Conservation (phyloP, 1,140 invertebrate genomes). For the Protaetia brevitarsis region DNA sequence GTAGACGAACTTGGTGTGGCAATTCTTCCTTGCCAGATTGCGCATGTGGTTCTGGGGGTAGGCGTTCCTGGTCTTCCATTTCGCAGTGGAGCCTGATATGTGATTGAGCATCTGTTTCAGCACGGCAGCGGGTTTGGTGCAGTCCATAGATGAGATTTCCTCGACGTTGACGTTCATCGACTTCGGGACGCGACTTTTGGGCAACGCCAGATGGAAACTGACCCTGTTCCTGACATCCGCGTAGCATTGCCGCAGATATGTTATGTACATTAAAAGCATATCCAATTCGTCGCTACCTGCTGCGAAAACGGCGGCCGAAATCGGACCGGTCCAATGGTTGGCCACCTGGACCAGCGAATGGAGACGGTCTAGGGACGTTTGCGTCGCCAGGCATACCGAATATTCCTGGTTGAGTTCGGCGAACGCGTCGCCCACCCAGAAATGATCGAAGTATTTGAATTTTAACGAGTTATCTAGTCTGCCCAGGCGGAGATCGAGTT, state of each 20-base stretch:
- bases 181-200: slow-evolving; percentile 52
- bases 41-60: slow-evolving; percentile 86
- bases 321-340: slow-evolving; percentile 78
- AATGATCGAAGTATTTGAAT: slow-evolving; percentile 72
- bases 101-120: slow-evolving; percentile 55
- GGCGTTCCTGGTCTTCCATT: slow-evolving; percentile 66
- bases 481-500: slow-evolving; percentile 63
- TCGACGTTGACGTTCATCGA: slow-evolving; percentile 38
- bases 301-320: slow-evolving; percentile 81
- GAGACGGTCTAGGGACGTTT: slow-evolving; percentile 77
- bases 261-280: slow-evolving; percentile 65
- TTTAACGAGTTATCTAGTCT: slow-evolving; percentile 68
- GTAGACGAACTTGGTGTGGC: slow-evolving; percentile 75
- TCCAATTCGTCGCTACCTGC: slow-evolving; percentile 72
- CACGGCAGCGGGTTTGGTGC: slow-evolving; percentile 61
- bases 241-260: slow-evolving; percentile 73
- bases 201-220: slow-evolving; percentile 69
- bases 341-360: slow-evolving; percentile 73
- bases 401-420: slow-evolving; percentile 55
- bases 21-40: slow-evolving; percentile 80
- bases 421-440: slow-evolving; percentile 63
- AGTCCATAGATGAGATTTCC: slow-evolving; percentile 54
- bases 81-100: slow-evolving; percentile 52
- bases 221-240: slow-evolving; percentile 65
- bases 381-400: slow-evolving; percentile 75